These are phyloP conservation scores for Brachyalestes nurse DNA, from an alignment of 2,797 vertebrate species.

Conservation along the genomic window DNA sequence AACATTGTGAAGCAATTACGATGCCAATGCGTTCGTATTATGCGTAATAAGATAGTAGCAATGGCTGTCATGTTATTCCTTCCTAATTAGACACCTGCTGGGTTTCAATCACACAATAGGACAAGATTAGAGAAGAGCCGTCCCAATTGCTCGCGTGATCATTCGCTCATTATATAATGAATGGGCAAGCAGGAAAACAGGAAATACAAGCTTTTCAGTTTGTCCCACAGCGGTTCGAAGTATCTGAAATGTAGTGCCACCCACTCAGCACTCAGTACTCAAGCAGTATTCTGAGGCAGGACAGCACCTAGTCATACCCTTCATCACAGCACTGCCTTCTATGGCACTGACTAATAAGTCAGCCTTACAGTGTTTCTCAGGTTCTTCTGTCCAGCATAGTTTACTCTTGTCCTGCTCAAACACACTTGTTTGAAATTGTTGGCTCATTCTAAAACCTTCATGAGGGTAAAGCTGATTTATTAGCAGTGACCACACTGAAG, in stretches of 20 bases:
- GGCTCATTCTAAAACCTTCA: not conserved
- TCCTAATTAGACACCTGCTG: constrained; percentile 58
- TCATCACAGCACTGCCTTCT: too few species aligned
- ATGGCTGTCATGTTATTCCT: constrained; percentile 34
- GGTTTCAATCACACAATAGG: constrained; percentile 43
- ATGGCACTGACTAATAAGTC: too few species aligned
- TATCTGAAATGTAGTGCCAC: too few species aligned
- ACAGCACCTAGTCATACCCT: too few species aligned
- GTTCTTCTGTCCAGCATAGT: not conserved
- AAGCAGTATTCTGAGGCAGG: too few species aligned
- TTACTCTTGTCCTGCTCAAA: not conserved
- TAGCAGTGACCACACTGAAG: too few species aligned
- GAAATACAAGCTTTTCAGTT: not conserved
- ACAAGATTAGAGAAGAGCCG: constrained; percentile 41
- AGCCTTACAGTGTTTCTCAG: too few species aligned
- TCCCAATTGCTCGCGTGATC: constrained; percentile 34
- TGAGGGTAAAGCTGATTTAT: not conserved
- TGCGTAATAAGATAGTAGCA: constrained; percentile 31
- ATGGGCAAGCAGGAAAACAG: constrained; percentile 4
- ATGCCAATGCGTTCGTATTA: constrained; percentile 27
- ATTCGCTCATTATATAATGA: constrained; percentile 37
- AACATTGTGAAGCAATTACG: constrained; percentile 34
- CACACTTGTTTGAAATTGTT: not conserved
- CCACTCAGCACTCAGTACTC: too few species aligned
- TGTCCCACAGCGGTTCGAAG: not conserved